A percentile compares a stretch with the other conserved stretches of the same genome.
Evolutionary conservation across 35 echinoderm and acorn worm genomes (phyloP).

Genomic region (Holothuria glaberrima): DNA sequence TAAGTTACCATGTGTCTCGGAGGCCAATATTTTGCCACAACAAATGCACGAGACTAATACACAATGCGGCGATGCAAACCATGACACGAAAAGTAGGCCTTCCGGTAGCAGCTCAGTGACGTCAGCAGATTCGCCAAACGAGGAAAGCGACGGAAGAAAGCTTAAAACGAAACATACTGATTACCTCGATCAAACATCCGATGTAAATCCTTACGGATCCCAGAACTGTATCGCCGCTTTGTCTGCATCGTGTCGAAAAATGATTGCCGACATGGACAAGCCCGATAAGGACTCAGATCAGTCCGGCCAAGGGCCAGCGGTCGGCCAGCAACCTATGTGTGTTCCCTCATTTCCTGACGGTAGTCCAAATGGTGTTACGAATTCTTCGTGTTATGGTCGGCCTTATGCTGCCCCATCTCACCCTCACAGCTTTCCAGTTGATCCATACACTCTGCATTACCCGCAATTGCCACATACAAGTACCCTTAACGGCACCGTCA

Average conservation of each 20-base stretch:
- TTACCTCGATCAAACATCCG: constrained; percentile 77
- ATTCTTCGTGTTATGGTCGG: background rate
- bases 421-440: constrained; percentile 27
- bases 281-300: background rate
- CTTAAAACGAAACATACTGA: constrained; percentile 71
- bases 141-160: background rate
- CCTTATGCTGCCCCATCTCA: background rate
- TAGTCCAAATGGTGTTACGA: constrained; percentile 2
- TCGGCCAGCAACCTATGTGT: background rate
- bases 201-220: constrained; percentile 63
- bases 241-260: constrained; percentile 96
- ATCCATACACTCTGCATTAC: constrained; percentile 31
- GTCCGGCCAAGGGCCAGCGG: background rate
- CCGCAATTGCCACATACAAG: background rate
- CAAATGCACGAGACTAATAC: background rate
- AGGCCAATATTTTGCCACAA: constrained; percentile 13
- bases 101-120: background rate
- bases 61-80: background rate
- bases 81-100: background rate
- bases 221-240: constrained; percentile 99
- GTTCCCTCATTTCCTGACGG: background rate
- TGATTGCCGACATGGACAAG: constrained; percentile 99
- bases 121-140: background rate
- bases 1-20: constrained; percentile 31
- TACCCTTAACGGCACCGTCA: background rate